phyloP scores from a whole-genome alignment of 2,797 vertebrate genomes.

The Alouatta caraya region DNA sequence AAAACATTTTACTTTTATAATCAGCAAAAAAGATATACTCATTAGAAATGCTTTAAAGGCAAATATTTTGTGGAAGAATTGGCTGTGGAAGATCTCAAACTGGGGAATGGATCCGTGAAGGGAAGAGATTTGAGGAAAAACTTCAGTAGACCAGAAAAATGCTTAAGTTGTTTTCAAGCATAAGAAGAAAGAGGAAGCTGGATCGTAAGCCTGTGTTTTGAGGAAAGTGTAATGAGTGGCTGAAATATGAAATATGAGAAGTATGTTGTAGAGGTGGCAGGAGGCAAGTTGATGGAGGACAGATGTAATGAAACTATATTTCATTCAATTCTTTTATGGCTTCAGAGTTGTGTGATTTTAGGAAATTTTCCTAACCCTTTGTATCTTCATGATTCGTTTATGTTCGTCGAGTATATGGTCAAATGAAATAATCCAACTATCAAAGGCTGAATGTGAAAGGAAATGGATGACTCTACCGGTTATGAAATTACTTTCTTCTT shows the following conservation, averaged over 20 bases:
- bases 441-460: background rate
- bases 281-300: background rate
- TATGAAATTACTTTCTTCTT: background rate
- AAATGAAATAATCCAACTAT: background rate
- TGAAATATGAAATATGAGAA: background rate
- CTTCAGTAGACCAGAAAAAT: background rate
- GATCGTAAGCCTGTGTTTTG: background rate
- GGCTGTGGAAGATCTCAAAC: background rate
- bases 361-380: background rate
- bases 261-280: background rate
- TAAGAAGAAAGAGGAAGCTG: background rate
- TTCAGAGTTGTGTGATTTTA: background rate
- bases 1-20: background rate
- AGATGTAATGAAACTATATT: background rate
- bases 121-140: background rate
- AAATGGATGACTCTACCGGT: background rate
- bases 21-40: slow-evolving; percentile 18
- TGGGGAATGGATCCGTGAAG: background rate
- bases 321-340: background rate
- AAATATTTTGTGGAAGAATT: background rate
- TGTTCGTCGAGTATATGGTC: background rate
- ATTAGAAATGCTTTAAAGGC: background rate
- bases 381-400: background rate
- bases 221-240: background rate
- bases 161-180: background rate